Percentiles rank a stretch among this genome's conserved stretches.
Conservation (phyloP, 2,113 vertebrate species). For the Aix galericulata region DNA sequence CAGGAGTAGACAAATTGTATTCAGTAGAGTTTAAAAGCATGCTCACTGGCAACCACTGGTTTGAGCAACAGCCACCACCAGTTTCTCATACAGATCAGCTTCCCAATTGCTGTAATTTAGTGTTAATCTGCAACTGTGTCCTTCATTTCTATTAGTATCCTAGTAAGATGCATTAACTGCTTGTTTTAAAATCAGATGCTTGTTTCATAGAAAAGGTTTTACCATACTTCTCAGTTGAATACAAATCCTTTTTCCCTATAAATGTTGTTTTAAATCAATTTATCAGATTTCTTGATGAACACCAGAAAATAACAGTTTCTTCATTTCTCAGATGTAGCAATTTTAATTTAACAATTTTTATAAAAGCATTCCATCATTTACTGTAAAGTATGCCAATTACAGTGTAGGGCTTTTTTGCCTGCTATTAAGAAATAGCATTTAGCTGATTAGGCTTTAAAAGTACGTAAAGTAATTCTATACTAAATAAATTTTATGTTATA, state of each 20-base stretch:
- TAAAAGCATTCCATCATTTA: not conserved
- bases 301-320: not conserved
- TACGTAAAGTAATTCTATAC: not conserved
- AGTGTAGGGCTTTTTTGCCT: not conserved
- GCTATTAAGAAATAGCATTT: not conserved
- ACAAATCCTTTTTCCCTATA: not conserved
- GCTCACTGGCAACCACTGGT: not conserved
- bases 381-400: not conserved
- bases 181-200: not conserved
- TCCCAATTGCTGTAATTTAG: not conserved
- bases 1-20: not conserved
- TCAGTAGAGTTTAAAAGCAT: not conserved
- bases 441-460: not conserved
- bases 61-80: not conserved
- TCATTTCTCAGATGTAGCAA: not conserved
- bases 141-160: not conserved
- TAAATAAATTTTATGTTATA: fast-evolving
- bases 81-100: not conserved
- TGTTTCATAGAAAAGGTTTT: not conserved
- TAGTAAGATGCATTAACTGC: not conserved
- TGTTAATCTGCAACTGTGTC: not conserved
- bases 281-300: not conserved
- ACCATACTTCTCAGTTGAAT: not conserved
- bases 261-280: not conserved
- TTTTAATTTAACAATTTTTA: not conserved